Evolutionary conservation across 2,797 vertebrate genomes (phyloP).

Genomic region (Anisognathus igniventris): DNA sequence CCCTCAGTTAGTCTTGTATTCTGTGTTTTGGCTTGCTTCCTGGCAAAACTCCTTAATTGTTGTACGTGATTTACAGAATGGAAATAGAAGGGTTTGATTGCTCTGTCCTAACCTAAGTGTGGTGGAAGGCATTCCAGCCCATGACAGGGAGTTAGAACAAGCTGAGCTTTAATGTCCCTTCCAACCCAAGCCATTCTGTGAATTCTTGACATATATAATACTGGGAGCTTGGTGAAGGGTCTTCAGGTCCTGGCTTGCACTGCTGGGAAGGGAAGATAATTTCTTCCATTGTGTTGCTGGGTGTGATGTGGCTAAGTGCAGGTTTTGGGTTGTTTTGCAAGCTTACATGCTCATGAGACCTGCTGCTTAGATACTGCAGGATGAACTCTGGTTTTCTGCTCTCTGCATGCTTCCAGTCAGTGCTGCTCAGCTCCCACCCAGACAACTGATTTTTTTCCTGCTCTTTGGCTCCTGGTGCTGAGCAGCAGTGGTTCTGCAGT

Average conservation of each 20-base stretch:
- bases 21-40: not conserved
- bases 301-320: not conserved
- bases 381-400: not conserved
- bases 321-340: not conserved
- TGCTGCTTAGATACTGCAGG: not conserved
- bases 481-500: not conserved
- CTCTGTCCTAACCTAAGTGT: not conserved
- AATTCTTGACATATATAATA: not conserved
- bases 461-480: not conserved
- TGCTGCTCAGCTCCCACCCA: not conserved
- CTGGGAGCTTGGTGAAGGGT: not conserved
- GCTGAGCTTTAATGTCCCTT: not conserved
- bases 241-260: not conserved
- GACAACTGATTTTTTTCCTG: not conserved
- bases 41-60: not conserved
- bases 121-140: not conserved
- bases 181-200: not conserved
- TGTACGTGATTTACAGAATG: not conserved
- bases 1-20: not conserved
- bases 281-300: not conserved
- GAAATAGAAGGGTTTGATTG: not conserved
- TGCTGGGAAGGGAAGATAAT: not conserved
- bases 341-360: fast-evolving
- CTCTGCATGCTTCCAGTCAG: not conserved
- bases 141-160: not conserved